These are phyloP conservation scores for Synaphobranchus kaupii DNA, from an alignment of 2,797 vertebrate genomes.

Conservation along the genomic window DNA sequence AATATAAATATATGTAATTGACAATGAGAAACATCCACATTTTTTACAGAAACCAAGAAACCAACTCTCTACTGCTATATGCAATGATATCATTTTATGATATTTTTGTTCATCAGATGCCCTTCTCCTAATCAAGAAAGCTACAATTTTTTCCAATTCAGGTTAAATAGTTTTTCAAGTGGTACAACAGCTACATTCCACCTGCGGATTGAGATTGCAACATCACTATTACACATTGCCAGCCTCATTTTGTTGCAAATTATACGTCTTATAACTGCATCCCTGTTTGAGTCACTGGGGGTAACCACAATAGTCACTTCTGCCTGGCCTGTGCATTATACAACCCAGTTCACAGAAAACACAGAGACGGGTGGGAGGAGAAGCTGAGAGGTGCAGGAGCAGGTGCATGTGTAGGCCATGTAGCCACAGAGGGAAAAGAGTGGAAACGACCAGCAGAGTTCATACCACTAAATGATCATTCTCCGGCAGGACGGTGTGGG, in stretches of 20 bases:
- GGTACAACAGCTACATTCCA: background rate
- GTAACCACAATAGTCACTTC: constrained; percentile 29
- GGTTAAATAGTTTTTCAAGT: background rate
- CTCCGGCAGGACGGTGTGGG: background rate
- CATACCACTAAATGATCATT: background rate
- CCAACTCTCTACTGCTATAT: too few relatives aligned
- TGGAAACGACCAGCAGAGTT: background rate
- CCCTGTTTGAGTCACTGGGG: background rate
- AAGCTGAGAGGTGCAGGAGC: background rate
- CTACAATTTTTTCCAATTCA: background rate
- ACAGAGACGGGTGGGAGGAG: background rate
- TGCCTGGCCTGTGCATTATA: constrained; percentile 8
- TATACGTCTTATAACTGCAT: background rate
- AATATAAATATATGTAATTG: background rate
- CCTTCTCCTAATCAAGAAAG: too few relatives aligned
- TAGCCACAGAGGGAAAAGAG: background rate
- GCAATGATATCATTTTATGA: too few relatives aligned
- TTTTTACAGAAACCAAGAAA: too few relatives aligned
- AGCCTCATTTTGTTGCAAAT: background rate
- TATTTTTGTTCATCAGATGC: too few relatives aligned
- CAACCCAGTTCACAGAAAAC: constrained; percentile 26
- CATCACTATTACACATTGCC: background rate
- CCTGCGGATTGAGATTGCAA: background rate
- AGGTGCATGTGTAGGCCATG: background rate
- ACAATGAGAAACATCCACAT: too few relatives aligned